A percentile compares a stretch with the other conserved stretches of the same genome.
These are phyloP conservation scores for Pocillopora meandrina DNA, from an alignment of 92 coral and sea anemone species.

Conservation along the genomic window DNA sequence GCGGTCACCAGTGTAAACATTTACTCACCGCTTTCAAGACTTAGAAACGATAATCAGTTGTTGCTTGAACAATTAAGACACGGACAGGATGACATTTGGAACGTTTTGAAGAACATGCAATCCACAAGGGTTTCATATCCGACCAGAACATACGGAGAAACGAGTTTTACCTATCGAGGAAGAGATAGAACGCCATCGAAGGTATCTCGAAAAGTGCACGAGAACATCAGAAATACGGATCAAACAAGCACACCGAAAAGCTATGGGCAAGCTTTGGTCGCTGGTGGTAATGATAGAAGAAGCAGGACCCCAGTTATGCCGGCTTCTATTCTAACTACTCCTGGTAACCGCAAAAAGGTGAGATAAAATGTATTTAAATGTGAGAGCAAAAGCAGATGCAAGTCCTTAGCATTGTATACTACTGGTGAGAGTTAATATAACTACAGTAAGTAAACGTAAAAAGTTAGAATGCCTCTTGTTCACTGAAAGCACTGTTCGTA, in stretches of 20 bases:
- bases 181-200: conserved; percentile 68
- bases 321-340: conserved; percentile 68
- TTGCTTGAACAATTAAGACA: conserved; percentile 72
- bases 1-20: conserved; percentile 87
- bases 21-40: conserved; percentile 68
- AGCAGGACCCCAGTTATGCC: conserved; percentile 46
- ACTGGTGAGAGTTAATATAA: no score
- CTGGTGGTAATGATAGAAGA: conserved; percentile 76
- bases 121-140: conserved; percentile 31
- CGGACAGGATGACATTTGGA: conserved; percentile 77
- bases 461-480: no score
- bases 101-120: conserved; percentile 66
- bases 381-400: no score
- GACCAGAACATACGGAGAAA: conserved; percentile 54
- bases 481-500: no score
- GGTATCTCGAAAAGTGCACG: conserved; percentile 44
- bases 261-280: conserved; percentile 65
- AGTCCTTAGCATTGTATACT: no score
- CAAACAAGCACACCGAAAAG: conserved; percentile 66
- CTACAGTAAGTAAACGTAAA: no score
- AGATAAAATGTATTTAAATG: no score
- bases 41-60: conserved; percentile 72
- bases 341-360: conserved; percentile 57
- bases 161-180: conserved; percentile 73
- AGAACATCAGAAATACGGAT: conserved; percentile 10